Conservation (phyloP, 2,113 vertebrate species). For the Anseranas semipalmata region DNA sequence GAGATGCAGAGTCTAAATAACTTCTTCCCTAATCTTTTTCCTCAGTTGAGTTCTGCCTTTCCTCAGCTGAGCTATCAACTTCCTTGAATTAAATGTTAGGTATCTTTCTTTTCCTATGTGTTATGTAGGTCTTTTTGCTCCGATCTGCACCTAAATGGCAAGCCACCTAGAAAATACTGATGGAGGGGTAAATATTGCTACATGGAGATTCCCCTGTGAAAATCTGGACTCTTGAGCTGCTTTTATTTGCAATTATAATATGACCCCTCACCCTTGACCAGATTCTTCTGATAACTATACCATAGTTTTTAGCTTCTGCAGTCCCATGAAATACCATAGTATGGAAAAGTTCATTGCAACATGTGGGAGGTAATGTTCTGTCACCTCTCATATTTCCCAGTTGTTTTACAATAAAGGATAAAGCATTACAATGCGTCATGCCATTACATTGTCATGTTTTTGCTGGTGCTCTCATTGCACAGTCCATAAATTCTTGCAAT, state of each 20-base stretch:
- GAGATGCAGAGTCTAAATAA: background rate
- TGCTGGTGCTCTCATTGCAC: conserved; percentile 29
- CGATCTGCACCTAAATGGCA: background rate
- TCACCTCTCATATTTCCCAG: conserved; percentile 16
- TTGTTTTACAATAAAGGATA: conserved; percentile 14
- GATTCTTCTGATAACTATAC: background rate
- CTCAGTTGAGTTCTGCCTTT: background rate
- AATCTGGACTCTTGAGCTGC: background rate
- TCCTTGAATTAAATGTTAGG: background rate
- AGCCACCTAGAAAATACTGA: background rate
- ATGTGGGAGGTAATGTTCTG: conserved; percentile 8
- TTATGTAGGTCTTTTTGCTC: background rate
- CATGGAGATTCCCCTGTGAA: background rate
- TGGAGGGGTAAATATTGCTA: background rate
- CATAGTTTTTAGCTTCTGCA: background rate
- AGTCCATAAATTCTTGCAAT: conserved; percentile 62
- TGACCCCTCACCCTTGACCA: background rate
- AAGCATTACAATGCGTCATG: background rate
- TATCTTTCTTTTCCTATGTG: background rate
- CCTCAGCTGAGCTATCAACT: background rate
- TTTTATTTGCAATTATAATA: background rate
- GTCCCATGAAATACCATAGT: background rate
- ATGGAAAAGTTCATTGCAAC: background rate
- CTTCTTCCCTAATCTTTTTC: background rate
- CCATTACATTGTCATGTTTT: conserved; percentile 55